These are phyloP conservation scores for Zoanthus sociatus DNA, from an alignment of 92 coral and sea anemone species.

Conservation along the genomic window DNA sequence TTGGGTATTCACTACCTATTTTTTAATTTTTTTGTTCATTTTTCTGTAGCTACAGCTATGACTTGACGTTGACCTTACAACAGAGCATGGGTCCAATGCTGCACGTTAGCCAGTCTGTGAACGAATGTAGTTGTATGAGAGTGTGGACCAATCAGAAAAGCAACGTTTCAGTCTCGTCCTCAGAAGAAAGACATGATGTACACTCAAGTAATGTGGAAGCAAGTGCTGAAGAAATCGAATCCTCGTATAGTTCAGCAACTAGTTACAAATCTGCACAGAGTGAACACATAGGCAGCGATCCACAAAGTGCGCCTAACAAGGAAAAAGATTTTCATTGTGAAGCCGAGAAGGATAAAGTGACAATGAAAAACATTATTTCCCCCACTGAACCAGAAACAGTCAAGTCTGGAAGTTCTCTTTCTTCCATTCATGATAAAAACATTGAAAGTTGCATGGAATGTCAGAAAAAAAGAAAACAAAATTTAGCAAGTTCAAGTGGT, in stretches of 20 bases:
- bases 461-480: conserved; percentile 47
- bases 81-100: conserved; percentile 82
- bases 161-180: background rate
- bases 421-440: background rate
- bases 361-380: background rate
- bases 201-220: background rate
- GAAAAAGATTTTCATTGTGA: background rate
- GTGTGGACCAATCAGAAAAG: conserved; percentile 43
- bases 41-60: conserved; percentile 85
- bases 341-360: background rate
- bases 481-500: background rate
- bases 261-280: conserved; percentile 22
- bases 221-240: background rate
- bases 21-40: background rate
- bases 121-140: conserved; percentile 16
- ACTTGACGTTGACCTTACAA: conserved; percentile 89
- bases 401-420: background rate
- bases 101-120: conserved; percentile 12
- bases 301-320: background rate
- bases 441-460: conserved; percentile 48
- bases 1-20: too few relatives aligned
- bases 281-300: conserved; percentile 7
- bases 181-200: background rate
- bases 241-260: conserved; percentile 19
- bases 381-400: background rate